A percentile compares a stretch with the other conserved stretches of the same genome.
These are phyloP conservation scores for Noctuana brunneofusca DNA, from an alignment of 2,888 invertebrate genomes.

Conservation along the genomic window DNA sequence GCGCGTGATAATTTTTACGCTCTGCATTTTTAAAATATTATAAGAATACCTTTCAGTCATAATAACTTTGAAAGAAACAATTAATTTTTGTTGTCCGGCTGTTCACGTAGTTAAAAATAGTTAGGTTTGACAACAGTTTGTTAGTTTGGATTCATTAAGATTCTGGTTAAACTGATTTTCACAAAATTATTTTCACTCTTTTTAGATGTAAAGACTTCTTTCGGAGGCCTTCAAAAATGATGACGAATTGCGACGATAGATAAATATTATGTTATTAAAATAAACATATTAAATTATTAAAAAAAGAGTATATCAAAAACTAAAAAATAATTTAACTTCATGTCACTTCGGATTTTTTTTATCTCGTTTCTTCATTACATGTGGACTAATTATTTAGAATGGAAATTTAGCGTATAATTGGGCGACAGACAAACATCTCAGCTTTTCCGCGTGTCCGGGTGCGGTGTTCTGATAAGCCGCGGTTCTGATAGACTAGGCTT, in stretches of 20 bases:
- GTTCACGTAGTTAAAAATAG: background rate
- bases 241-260: too few species aligned
- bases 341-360: background rate
- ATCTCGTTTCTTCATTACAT: background rate
- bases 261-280: too few species aligned
- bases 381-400: background rate
- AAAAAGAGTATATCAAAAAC: too few species aligned
- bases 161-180: background rate
- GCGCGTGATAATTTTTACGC: slow-evolving; percentile 33
- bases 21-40: slow-evolving; percentile 25
- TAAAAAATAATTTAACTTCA: background rate
- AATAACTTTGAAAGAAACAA: slow-evolving; percentile 19
- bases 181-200: too few species aligned
- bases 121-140: background rate
- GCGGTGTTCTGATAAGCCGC: too few species aligned
- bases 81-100: slow-evolving; percentile 2
- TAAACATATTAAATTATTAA: too few species aligned
- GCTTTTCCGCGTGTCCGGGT: too few species aligned
- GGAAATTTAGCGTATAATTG: background rate
- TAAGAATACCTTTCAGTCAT: slow-evolving; percentile 7
- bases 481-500: too few species aligned
- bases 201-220: too few species aligned
- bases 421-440: background rate
- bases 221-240: too few species aligned
- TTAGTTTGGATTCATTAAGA: background rate